Evolutionary conservation across 2,888 invertebrate species (phyloP), one percentile per base, ranked within the genome.

Genomic region (Drosophila vallismaia): DNA sequence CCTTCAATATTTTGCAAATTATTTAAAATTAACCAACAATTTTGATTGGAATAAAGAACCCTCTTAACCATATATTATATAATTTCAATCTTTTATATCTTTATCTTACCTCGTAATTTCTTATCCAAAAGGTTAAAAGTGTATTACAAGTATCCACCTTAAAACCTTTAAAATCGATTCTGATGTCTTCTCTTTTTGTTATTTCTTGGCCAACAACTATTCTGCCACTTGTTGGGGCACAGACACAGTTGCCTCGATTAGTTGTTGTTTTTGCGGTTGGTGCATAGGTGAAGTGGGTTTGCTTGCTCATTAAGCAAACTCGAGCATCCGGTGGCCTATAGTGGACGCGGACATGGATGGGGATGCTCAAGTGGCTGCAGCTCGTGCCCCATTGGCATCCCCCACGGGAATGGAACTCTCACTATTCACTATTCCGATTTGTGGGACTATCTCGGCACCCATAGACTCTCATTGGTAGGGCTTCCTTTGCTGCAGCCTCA

Each of bases 191-290:
- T 48, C 48, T 48, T 31, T 63, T 3, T 38, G 1, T 40, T 14
- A 3, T 48, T 40, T 63, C 7, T 14, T 40, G 28, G 26, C 12
- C 5, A 69, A 50, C 71, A 58, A 51, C 52, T 59, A 36, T 53
- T 54, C 50, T 46, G 48, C 52, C 42, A 42, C 51, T 57, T 68
- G 70, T 55, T 67, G 51, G 42, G 50, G 19, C 60, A 24, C 28
- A 56, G 60, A 26, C 69, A 33, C 71, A 69, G 62, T 50, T 72
- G 50, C 70, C 64, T 72, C 54, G 72, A 72, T 70, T 72, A 63
- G 44, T 48, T 62, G 53, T 36, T 55, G 64, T 46, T 66, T 53
- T 53, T 53, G 44, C 12, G 44, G 19, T 28, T 33, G 70, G 31
- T 53, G 19, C 24, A 24, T 53, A 36, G 26, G 48, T 49, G 53